Percentiles rank a stretch among this genome's conserved stretches.
Conservation (phyloP, 2,113 vertebrate genomes). For the Saccopteryx leptura region DNA sequence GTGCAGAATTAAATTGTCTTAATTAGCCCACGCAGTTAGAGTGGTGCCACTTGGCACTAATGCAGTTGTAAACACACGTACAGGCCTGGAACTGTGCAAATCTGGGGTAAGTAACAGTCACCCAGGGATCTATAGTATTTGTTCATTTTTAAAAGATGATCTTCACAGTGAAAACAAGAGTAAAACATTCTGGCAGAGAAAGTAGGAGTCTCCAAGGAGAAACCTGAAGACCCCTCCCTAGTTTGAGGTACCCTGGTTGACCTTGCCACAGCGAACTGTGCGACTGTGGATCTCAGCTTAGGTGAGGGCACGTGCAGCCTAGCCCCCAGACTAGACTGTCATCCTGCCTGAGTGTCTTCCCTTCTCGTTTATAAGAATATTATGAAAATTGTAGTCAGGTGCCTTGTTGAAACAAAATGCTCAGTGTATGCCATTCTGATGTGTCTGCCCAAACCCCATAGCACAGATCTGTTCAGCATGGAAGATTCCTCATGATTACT, state of each 20-base stretch:
- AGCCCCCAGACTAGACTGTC: background rate
- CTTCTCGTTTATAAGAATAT: background rate
- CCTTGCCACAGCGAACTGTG: background rate
- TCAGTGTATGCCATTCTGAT: background rate
- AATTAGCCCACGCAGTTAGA: background rate
- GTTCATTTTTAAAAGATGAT: slow-evolving; percentile 39
- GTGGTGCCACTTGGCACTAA: background rate
- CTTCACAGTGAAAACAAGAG: background rate
- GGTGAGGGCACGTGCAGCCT: background rate
- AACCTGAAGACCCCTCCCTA: too few species aligned
- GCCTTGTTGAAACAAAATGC: background rate
- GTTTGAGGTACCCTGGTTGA: background rate
- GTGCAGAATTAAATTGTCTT: background rate
- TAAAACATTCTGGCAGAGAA: background rate
- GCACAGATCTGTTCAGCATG: background rate
- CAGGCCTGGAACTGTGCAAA: background rate
- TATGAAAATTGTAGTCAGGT: background rate
- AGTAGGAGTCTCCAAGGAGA: background rate
- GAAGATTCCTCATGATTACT: background rate
- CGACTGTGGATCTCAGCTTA: background rate
- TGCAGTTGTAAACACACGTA: background rate
- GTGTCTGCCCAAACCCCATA: background rate
- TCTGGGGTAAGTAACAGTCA: background rate
- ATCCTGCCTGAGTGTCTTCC: background rate
- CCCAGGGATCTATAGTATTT: background rate